Conservation (phyloP, 2,888 invertebrate species). For the Raillietiella orientalis region DNA sequence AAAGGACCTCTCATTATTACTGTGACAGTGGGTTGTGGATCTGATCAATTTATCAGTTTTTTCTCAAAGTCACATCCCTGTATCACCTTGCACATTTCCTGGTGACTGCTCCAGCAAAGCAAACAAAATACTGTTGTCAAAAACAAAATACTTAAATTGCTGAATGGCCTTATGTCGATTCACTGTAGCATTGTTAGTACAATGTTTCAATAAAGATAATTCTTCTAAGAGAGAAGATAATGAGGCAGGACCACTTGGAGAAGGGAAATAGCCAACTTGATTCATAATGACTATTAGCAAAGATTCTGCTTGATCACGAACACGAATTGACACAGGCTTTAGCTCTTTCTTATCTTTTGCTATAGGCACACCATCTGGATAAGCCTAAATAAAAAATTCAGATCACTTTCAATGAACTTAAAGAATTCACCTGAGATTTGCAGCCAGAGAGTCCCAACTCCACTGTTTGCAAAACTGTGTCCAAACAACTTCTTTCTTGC, state of each 20-base stretch:
- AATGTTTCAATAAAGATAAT: slow-evolving; percentile 38
- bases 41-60: slow-evolving; percentile 14
- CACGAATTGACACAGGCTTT: slow-evolving; percentile 89
- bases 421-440: slow-evolving; percentile 23
- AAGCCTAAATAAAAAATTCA: slow-evolving; percentile 15
- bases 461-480: slow-evolving; percentile 76
- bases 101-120: slow-evolving; percentile 69
- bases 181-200: slow-evolving; percentile 27
- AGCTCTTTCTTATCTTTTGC: slow-evolving; percentile 85
- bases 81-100: slow-evolving; percentile 34
- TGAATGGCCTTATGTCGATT: slow-evolving; percentile 14
- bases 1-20: slow-evolving; percentile 69
- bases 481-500: slow-evolving; percentile 64
- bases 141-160: slow-evolving; percentile 51
- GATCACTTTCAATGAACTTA: not conserved
- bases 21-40: slow-evolving; percentile 69
- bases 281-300: slow-evolving; percentile 63
- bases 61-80: not conserved
- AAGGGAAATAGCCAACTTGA: slow-evolving; percentile 56
- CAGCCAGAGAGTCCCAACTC: slow-evolving; percentile 90
- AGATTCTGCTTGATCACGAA: slow-evolving; percentile 86
- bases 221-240: slow-evolving; percentile 64
- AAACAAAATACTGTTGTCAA: slow-evolving; percentile 59
- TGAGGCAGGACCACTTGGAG: slow-evolving; percentile 48
- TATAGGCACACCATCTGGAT: slow-evolving; percentile 56